A percentile compares a stretch with the other conserved stretches of the same genome.
Conservation (phyloP, 2,888 invertebrate species). For the Ommatoiulus sabulosus region DNA sequence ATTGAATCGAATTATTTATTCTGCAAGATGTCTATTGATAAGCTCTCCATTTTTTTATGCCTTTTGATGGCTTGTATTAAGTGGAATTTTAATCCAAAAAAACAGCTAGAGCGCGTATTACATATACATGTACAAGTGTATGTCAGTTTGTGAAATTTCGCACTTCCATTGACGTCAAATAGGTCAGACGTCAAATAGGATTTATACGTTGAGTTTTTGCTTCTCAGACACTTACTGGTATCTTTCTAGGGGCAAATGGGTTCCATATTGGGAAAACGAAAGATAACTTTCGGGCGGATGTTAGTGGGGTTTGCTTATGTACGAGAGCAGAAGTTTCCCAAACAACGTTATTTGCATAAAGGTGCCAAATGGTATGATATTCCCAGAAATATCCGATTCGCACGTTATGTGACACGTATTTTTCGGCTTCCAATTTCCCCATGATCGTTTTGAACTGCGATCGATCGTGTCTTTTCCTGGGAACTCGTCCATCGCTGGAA, state of each 20-base stretch:
- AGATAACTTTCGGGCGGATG: neutral
- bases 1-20: too few species aligned
- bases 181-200: neutral
- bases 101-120: neutral
- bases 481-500: neutral
- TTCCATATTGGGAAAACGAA: neutral
- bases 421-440: neutral
- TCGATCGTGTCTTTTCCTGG: neutral
- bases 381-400: neutral
- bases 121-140: neutral
- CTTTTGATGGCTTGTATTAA: too few species aligned
- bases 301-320: neutral
- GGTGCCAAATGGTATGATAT: neutral
- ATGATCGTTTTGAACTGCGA: neutral
- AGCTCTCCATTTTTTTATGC: too few species aligned
- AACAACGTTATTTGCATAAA: neutral
- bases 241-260: neutral
- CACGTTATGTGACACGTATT: neutral
- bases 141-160: neutral
- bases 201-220: neutral
- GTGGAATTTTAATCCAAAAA: neutral
- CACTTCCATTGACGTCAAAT: neutral
- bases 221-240: neutral
- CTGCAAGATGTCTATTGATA: too few species aligned
- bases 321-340: neutral